phyloP scores from a whole-genome alignment of 1,140 invertebrate species.

The Hestina assimilis region DNA sequence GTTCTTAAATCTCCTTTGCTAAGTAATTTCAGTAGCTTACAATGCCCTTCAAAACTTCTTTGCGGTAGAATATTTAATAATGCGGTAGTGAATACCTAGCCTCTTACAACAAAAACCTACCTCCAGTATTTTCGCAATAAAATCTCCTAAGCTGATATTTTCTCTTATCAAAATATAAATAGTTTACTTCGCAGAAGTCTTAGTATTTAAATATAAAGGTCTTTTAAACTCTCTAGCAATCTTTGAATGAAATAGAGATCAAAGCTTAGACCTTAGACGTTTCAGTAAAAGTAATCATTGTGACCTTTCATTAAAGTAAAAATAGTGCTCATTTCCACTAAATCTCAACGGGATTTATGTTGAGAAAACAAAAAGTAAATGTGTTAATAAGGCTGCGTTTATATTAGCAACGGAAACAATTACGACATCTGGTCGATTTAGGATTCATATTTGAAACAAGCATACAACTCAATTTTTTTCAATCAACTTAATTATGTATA shows the following conservation, averaged over 20 bases:
- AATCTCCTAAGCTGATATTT: too few species aligned
- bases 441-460: too few species aligned
- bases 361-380: conserved; percentile 19
- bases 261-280: background rate
- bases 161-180: too few species aligned
- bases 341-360: conserved; percentile 14
- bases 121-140: too few species aligned
- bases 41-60: too few species aligned
- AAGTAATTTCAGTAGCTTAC: too few species aligned
- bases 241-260: background rate
- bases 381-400: background rate
- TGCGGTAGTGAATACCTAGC: too few species aligned
- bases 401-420: background rate
- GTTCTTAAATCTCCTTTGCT: too few species aligned
- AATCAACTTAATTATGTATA: too few species aligned
- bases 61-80: too few species aligned
- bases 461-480: too few species aligned
- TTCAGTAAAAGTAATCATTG: background rate
- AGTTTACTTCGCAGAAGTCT: background rate
- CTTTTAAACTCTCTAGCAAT: background rate
- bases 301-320: conserved; percentile 6
- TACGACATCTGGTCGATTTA: background rate
- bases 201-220: background rate
- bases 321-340: conserved; percentile 13
- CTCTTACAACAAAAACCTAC: too few species aligned